These are phyloP conservation scores for Alfaro cultratus DNA, from an alignment of 2,797 vertebrate genomes.

Conservation along the genomic window DNA sequence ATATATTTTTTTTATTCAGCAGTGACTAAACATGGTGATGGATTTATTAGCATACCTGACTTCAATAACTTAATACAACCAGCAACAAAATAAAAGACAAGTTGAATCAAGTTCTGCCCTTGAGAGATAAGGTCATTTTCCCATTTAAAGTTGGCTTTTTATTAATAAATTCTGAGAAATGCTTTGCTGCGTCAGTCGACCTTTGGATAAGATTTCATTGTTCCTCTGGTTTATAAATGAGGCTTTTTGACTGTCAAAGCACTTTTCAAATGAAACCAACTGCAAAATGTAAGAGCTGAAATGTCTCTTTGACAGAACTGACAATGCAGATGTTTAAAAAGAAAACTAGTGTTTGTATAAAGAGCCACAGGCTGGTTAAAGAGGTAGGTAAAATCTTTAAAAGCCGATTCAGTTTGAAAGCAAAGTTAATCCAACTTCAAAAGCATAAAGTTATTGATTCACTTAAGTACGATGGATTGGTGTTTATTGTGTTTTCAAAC, in stretches of 20 bases:
- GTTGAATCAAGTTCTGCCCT: neutral
- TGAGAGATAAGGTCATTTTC: neutral
- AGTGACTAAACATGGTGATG: neutral
- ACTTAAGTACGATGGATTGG: neutral
- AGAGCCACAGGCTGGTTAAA: neutral
- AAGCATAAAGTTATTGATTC: neutral
- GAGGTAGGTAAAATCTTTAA: neutral
- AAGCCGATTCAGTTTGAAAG: neutral
- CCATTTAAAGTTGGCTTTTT: neutral
- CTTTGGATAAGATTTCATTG: constrained; percentile 3
- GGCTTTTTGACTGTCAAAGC: neutral
- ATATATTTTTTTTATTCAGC: neutral
- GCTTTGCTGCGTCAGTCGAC: neutral
- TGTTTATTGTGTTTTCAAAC: neutral
- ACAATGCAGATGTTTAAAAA: neutral
- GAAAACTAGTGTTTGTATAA: neutral
- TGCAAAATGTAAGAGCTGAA: neutral
- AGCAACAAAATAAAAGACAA: neutral
- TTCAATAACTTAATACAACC: neutral
- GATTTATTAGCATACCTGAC: neutral
- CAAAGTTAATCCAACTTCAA: neutral
- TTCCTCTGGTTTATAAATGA: constrained; percentile 9
- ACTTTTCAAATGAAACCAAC: constrained; percentile 9
- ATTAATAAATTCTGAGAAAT: constrained; percentile 5
- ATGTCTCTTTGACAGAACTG: neutral